Evolutionary conservation across 2,113 vertebrate genomes (phyloP), one percentile per base, ranked within the genome.

Genomic region (Nestor notabilis): DNA sequence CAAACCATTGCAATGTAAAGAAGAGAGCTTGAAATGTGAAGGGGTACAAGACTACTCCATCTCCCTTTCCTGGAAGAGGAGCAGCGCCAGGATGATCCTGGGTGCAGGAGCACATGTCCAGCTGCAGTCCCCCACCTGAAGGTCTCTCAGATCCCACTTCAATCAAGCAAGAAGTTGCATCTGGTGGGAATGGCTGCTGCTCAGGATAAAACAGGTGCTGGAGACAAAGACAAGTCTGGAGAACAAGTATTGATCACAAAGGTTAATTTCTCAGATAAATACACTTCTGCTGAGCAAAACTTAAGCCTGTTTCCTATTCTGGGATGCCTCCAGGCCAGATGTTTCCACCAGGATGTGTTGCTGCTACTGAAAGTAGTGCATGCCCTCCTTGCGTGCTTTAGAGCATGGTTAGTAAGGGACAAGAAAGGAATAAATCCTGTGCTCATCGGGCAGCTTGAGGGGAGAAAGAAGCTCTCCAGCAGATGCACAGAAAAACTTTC

Each of bases 201-300:
- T 87, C 76, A 8, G 55, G 47, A 69, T 70, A 94, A 83, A 92
- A 75, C 9, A 63, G 25, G 78, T 89, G 83, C 66, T 53, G 28
- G 63, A 96, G 55, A 69, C 47, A 56, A 93, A 93, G 66, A 17
- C 3, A 19, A 71, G 14, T 39, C 50, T 71, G 37, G 27, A 61
- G 85, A 94, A 79, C 71, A 94, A 91, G 92, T 69, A 77, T 8
- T 56, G 94, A 91, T 92, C 41, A 49, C 31, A 84, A 83, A 94
- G 64, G 69, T 96, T 95, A 95, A 96, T 95, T 94, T 90, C 77
- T 83, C 13, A 39, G 90, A 74, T 85, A 95, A 96, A 94, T 65
- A 88, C 31, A 82, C 79, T 90, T 96, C 12, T 58, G 83, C 35
- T 75, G 84, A 28, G 46, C 56, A 92, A 87, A 82, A 66, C 81